Evolutionary conservation across 2,888 invertebrate genomes (phyloP).

Genomic region (Plebejus melissa): DNA sequence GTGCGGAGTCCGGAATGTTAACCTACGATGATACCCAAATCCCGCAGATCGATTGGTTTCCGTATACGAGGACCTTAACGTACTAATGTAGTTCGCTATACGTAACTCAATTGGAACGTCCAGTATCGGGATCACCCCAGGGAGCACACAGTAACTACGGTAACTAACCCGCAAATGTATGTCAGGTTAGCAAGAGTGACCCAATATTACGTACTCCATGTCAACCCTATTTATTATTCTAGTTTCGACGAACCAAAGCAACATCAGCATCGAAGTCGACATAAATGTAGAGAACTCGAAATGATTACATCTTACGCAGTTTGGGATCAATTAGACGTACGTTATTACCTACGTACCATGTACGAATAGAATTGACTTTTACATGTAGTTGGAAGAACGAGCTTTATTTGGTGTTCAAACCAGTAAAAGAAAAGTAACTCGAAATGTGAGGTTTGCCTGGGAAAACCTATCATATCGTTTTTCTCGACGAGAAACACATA

Average conservation of each 20-base stretch:
- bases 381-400: too few species aligned
- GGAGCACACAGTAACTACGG: not conserved
- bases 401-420: too few species aligned
- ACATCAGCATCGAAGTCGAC: not conserved
- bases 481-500: not conserved
- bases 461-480: too few species aligned
- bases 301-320: too few species aligned
- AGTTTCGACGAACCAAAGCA: not conserved
- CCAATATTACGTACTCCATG: conserved; percentile 1
- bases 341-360: too few species aligned
- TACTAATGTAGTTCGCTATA: not conserved
- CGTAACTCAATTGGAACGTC: not conserved
- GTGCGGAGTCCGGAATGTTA: too few species aligned
- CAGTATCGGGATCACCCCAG: not conserved
- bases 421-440: too few species aligned
- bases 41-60: not conserved
- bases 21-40: too few species aligned
- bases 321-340: too few species aligned
- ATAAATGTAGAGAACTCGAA: too few species aligned
- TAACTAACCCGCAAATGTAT: not conserved
- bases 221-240: not conserved
- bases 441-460: too few species aligned
- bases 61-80: not conserved
- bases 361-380: too few species aligned
- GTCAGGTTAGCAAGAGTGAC: not conserved